Conservation (phyloP, 2,797 vertebrate species). For the Chiroxiphia lanceolata region DNA sequence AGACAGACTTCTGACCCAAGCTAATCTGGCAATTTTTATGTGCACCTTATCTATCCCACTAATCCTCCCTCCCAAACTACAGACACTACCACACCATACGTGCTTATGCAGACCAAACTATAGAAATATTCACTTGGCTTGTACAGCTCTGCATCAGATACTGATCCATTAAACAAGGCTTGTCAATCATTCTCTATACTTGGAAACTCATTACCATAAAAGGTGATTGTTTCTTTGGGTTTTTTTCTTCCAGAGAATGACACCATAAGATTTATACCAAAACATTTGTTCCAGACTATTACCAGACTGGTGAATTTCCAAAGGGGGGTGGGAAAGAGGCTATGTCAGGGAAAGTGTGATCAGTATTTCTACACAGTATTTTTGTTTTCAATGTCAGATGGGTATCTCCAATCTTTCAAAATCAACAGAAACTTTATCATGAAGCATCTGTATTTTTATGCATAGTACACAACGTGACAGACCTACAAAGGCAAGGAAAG, state of each 20-base stretch:
- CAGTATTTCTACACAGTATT: background rate
- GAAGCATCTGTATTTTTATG: background rate
- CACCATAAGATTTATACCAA: background rate
- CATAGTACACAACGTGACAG: background rate
- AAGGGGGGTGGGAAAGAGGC: fast-evolving
- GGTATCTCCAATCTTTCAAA: background rate
- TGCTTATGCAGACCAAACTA: background rate
- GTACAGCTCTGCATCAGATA: background rate
- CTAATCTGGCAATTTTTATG: background rate
- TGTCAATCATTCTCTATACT: background rate
- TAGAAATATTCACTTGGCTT: background rate
- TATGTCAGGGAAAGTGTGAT: background rate
- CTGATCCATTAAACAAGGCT: background rate
- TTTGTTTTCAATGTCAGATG: background rate
- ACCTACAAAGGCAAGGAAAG: background rate
- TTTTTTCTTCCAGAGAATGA: background rate
- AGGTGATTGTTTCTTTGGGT: fast-evolving
- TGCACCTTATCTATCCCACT: background rate
- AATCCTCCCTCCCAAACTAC: background rate
- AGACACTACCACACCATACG: background rate
- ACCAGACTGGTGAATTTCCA: background rate
- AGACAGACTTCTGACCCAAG: background rate
- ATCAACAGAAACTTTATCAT: background rate
- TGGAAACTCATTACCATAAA: background rate
- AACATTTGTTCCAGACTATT: background rate